Conservation (phyloP, 2,797 vertebrate genomes). For the Mormyrus proboscirostris region DNA sequence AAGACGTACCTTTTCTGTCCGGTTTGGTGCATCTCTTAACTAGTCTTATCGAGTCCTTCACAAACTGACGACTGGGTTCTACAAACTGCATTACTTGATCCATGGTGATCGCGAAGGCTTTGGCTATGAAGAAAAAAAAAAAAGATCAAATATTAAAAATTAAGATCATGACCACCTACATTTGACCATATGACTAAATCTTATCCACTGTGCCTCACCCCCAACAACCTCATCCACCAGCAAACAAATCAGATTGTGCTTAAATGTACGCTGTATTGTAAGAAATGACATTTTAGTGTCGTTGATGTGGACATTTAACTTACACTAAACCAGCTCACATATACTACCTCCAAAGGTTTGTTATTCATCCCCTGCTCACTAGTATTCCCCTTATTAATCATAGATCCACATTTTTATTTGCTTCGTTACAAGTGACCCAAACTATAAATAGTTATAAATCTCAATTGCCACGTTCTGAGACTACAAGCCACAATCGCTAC, state of each 20-base stretch:
- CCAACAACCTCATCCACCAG: background rate
- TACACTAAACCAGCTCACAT: background rate
- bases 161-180: background rate
- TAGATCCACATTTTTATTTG: background rate
- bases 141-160: background rate
- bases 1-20: constrained; percentile 83
- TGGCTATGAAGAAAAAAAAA: constrained; percentile 22
- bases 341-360: background rate
- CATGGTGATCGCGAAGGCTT: constrained; percentile 57
- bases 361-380: background rate
- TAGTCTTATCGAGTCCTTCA: constrained; percentile 94
- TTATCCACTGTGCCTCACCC: background rate
- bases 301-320: background rate
- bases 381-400: background rate
- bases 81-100: constrained; percentile 98
- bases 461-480: background rate
- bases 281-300: background rate
- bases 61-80: constrained; percentile 93
- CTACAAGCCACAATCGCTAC: background rate
- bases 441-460: background rate
- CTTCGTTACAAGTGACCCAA: background rate
- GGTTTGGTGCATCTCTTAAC: constrained; percentile 98
- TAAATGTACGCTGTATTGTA: background rate
- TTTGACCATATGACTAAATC: background rate
- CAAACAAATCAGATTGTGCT: background rate